Evolutionary conservation across 2,113 vertebrate species (phyloP), one percentile per base, ranked within the genome.

Genomic region (Heptranchias perlo): DNA sequence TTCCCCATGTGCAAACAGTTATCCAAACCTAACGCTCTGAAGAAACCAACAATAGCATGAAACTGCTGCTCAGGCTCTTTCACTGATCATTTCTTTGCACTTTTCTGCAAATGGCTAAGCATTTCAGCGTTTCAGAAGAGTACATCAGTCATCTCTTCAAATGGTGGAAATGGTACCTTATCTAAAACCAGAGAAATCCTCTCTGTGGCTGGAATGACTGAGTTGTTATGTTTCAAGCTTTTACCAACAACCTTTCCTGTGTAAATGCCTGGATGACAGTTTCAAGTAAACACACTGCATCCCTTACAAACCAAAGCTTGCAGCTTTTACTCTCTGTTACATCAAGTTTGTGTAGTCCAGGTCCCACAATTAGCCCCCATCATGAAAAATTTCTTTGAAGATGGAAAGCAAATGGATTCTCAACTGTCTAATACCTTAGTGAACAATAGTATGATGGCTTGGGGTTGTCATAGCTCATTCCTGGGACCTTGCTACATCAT

Each of bases 221-320:
- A 91, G 89, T 54, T 89, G 89, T 39, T 62, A 61, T 92, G 89
- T 92, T 62, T 92, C 31, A 39, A 61, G 58, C 89, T 23, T 92
- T 92, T 89, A 52, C 4, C 47, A 87, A 78, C n/a, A n/a, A 25
- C 21, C 44, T 8, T 87, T 61, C 18, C 35, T 92, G 54, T 92
- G 13, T n/a, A 61, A 92, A 61, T 92, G 35, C 21, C 89, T 92
- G 1, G 87, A 58, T 61, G 87, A 91, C 52, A 91, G 28, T n/a
- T n/a, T 58, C 54, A 92, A 92, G 58, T 62, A 92, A 62, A 39
- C 16, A 18, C 11, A 31, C 11, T 31, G 2, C 28, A 58, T 58
- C 23, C 21, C n/a, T 39, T 82, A 39, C 35, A 39, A 10, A 14
- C 39, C 18, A 6, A 82, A 39, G n/a, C 4, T 61, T n/a, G 35